Evolutionary conservation across 2,113 vertebrate genomes (phyloP), one percentile per base, ranked within the genome.

Genomic region (Phylloscopus trochiloides): DNA sequence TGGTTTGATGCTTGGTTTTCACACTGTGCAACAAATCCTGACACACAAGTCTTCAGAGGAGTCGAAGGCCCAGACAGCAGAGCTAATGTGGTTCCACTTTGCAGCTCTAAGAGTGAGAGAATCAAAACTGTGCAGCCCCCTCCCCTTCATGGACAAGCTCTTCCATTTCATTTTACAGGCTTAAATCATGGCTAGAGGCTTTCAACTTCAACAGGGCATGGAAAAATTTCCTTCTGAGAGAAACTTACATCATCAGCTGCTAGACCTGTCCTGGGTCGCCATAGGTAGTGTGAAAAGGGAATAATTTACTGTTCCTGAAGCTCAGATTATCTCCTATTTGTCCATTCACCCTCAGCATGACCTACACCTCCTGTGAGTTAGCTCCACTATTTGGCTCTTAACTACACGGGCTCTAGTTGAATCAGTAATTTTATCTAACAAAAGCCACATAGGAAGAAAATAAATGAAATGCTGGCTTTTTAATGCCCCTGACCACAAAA

Each of bases 11-110:
- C 38, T 36, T 83, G 48, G 28, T 83, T 94, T 94, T 96, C 91
- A 90, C 55, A 90, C 93, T 94, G 77, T 73, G 87, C 58, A 87
- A 79, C 93, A 95, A 95, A 96, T 89, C 81, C 84, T 90, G 74
- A 90, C 58, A 79, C 73, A 78, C 32, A 88, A 81, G 58, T 32
- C 66, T 66, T 62, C 66, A 29, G 13, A 86, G 45, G 32, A 94
- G 17, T 21, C 0, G 0, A 89, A 91, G 72, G 34, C 73, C 48
- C 36, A 90, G 63, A 47, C 72, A 71, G 48, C 80, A 91, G 45
- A 83, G 61, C 52, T 94, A 42, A 88, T 25, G 17, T 45, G 55
- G 48, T 76, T 95, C 74, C 36, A 80, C 70, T 88, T 36, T 66
- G 66, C 77, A 90, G 71, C 45, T 47, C 4, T 29, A 75, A 77